phyloP scores from a whole-genome alignment of 2,113 vertebrate species.

The Gadus macrocephalus region DNA sequence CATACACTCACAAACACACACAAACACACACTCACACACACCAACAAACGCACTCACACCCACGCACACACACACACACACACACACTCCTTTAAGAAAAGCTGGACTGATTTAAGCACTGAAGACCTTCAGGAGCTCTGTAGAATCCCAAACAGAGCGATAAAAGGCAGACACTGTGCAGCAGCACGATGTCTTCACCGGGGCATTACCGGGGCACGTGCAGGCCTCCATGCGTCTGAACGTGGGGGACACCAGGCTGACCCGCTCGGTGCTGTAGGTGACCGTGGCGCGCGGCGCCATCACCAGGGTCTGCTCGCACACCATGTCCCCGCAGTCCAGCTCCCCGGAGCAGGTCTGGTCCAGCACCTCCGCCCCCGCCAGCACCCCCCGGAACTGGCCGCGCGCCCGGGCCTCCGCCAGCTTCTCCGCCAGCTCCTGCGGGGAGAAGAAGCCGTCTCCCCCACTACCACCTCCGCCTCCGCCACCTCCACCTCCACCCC shows the following conservation, averaged over 20 bases:
- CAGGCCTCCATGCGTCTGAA: slow-evolving; percentile 84
- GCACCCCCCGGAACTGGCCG: slow-evolving; percentile 78
- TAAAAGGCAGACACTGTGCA: too few species aligned
- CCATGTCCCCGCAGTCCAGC: slow-evolving; percentile 85
- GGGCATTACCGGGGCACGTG: slow-evolving; percentile 78
- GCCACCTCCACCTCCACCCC: slow-evolving; percentile 53
- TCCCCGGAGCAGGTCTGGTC: slow-evolving; percentile 82
- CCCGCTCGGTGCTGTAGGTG: slow-evolving; percentile 87
- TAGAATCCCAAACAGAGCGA: too few species aligned
- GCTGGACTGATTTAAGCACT: too few species aligned
- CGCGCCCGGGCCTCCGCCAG: slow-evolving; percentile 71
- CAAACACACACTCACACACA: too few species aligned
- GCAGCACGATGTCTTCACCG: too few species aligned
- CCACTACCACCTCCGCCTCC: slow-evolving; percentile 55
- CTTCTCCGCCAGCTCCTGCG: slow-evolving; percentile 82
- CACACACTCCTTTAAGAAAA: too few species aligned
- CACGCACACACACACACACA: too few species aligned
- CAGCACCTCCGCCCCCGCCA: slow-evolving; percentile 78
- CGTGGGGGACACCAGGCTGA: slow-evolving; percentile 86
- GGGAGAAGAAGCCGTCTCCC: slow-evolving; percentile 76
- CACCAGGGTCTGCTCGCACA: slow-evolving; percentile 82
- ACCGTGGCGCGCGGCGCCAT: slow-evolving; percentile 79
- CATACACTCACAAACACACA: too few species aligned
- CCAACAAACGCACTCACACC: too few species aligned
- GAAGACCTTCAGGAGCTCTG: too few species aligned